Evolutionary conservation across 2,797 vertebrate species (phyloP).

Genomic region (Muraenolepis orangiensis): DNA sequence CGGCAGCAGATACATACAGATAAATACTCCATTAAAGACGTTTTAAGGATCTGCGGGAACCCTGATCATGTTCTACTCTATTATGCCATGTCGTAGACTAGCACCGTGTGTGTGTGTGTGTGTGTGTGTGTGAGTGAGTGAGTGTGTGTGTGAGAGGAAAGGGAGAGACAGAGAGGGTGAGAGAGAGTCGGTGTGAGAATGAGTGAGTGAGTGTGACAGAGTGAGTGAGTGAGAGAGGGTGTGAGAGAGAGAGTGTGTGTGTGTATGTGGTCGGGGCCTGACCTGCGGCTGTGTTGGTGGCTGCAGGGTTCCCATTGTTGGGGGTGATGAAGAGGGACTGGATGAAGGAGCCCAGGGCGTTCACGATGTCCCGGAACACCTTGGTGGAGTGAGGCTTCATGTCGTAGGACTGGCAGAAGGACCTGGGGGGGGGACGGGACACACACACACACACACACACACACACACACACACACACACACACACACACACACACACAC

Average conservation of each 20-base stretch:
- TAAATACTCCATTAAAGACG: too few relatives aligned
- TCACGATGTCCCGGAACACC: conserved; percentile 98
- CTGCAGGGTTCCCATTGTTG: conserved; percentile 75
- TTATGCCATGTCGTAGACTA: neutral
- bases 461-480: neutral
- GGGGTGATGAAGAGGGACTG: conserved; percentile 95
- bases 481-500: neutral
- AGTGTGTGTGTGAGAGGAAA: too few relatives aligned
- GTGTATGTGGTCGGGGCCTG: conserved; percentile 33
- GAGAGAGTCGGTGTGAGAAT: too few relatives aligned
- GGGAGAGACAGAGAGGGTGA: too few relatives aligned
- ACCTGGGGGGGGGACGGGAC: conserved; percentile 68
- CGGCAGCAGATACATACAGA: too few relatives aligned
- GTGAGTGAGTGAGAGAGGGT: neutral
- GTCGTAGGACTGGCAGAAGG: conserved; percentile 97
- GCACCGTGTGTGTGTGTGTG: neutral
- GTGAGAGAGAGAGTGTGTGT: neutral
- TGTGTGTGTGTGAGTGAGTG: neutral
- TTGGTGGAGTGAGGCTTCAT: conserved; percentile 99
- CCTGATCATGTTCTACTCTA: neutral
- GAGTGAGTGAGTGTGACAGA: neutral
- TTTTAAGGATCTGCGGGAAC: too few relatives aligned
- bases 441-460: neutral
- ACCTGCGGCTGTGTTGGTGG: conserved; percentile 80
- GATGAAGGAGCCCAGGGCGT: conserved; percentile 96